Evolutionary conservation across 92 coral and sea anemone genomes (phyloP).

Genomic region (Actinostola sp.): DNA sequence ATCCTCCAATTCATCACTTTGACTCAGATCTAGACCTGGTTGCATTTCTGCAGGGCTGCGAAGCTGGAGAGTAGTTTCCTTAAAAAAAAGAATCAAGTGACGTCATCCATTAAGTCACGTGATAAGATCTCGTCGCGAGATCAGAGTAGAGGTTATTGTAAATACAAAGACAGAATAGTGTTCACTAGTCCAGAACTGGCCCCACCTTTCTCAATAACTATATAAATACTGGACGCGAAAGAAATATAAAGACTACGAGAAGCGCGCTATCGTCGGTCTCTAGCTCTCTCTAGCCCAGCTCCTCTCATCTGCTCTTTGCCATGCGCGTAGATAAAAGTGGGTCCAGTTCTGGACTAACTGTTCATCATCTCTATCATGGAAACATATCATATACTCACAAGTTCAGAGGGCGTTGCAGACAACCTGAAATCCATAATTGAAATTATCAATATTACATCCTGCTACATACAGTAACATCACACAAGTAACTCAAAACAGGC

Average conservation of each 20-base stretch:
- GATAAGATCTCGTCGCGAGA: background rate
- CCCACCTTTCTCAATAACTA: too few relatives aligned
- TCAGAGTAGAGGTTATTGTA: too few relatives aligned
- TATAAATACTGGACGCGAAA: too few relatives aligned
- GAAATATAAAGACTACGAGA: too few relatives aligned
- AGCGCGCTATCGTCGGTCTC: too few relatives aligned
- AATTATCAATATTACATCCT: too few relatives aligned
- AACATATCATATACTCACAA: background rate
- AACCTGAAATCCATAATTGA: background rate
- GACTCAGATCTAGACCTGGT: constrained; percentile 59
- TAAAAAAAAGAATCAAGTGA: background rate
- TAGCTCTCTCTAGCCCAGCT: too few relatives aligned
- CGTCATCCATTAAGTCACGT: background rate
- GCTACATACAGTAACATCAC: background rate
- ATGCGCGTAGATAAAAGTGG: too few relatives aligned
- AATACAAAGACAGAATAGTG: too few relatives aligned
- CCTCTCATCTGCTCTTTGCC: too few relatives aligned
- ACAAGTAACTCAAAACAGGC: background rate
- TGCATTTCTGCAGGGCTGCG: constrained; percentile 49
- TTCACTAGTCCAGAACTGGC: too few relatives aligned
- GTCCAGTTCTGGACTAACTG: too few relatives aligned
- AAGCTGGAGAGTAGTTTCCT: constrained; percentile 39
- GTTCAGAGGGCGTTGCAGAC: background rate
- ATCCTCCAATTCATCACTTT: constrained; percentile 75
- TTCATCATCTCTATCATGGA: background rate